Conservation (phyloP, 1,140 invertebrate species). For the Sitophilus oryzae region DNA sequence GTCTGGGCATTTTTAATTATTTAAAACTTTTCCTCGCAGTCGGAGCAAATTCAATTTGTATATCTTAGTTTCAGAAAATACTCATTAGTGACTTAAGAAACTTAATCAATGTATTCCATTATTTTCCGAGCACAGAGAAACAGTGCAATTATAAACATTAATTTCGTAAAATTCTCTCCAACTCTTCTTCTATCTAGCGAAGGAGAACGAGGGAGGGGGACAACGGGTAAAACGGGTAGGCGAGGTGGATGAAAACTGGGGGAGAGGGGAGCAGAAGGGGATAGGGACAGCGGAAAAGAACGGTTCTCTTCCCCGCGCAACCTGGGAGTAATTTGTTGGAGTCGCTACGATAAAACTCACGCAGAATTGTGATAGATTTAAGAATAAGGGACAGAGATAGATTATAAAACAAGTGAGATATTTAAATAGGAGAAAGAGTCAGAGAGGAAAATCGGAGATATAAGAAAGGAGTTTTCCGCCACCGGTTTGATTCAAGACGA, state of each 20-base stretch:
- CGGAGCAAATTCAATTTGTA: conserved; percentile 27
- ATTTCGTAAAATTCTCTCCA: conserved; percentile 37
- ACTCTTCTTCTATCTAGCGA: conserved; percentile 27
- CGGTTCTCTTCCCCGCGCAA: conserved; percentile 16
- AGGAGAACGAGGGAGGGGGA: conserved; percentile 12
- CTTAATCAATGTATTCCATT: conserved; percentile 39
- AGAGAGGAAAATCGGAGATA: conserved; percentile 19
- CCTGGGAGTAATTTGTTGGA: conserved; percentile 41
- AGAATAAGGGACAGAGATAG: conserved; percentile 40
- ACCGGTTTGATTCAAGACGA: too few relatives aligned
- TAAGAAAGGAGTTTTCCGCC: neutral
- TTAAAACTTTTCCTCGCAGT: conserved; percentile 24
- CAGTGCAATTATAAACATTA: conserved; percentile 40
- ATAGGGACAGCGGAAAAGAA: neutral
- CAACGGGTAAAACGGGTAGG: neutral
- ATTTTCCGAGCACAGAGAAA: conserved; percentile 34
- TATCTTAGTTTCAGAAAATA: conserved; percentile 33
- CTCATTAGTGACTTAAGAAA: conserved; percentile 36
- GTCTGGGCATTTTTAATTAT: conserved; percentile 26
- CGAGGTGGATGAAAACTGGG: too few relatives aligned
- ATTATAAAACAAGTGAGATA: conserved; percentile 40
- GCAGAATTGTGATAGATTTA: conserved; percentile 43
- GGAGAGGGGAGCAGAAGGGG: neutral
- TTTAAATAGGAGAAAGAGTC: conserved; percentile 39
- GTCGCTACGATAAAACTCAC: conserved; percentile 41